A percentile compares a stretch with the other conserved stretches of the same genome.
These are phyloP conservation scores for Lasioglossum baleicum DNA, from an alignment of 1,140 invertebrate species.

Conservation along the genomic window DNA sequence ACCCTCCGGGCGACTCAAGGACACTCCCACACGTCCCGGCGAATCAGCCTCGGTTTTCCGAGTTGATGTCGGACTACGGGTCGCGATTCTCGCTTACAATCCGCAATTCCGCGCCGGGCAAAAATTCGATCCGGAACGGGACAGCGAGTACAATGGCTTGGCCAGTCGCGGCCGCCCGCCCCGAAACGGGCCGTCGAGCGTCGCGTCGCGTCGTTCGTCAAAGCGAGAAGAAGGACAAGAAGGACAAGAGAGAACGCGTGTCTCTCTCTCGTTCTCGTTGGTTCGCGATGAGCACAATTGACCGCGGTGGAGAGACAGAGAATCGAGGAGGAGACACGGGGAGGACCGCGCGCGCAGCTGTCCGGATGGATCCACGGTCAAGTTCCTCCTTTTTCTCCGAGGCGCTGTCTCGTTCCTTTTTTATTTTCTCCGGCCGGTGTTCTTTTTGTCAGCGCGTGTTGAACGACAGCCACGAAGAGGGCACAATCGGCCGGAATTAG, in stretches of 20 bases:
- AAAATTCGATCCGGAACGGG: background rate
- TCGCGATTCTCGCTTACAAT: background rate
- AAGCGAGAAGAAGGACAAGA: background rate
- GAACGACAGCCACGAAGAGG: constrained; percentile 65
- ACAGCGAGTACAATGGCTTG: background rate
- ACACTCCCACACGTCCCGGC: background rate
- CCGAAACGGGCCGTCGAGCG: constrained; percentile 15
- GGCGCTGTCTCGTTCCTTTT: background rate
- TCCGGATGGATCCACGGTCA: constrained; percentile 45
- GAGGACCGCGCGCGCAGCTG: constrained; percentile 44
- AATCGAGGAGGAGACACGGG: background rate
- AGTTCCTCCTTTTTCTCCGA: constrained; percentile 45
- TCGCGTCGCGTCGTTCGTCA: too few species aligned
- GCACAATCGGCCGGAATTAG: constrained; percentile 71
- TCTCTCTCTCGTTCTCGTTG: background rate
- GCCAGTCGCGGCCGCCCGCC: background rate
- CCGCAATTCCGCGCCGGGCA: background rate
- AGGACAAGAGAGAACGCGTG: background rate
- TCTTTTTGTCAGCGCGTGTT: constrained; percentile 19
- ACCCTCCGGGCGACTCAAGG: background rate
- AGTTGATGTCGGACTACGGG: background rate
- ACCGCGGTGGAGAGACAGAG: background rate
- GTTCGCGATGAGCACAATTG: constrained; percentile 26
- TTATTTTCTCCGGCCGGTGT: background rate
- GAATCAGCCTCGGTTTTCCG: constrained; percentile 11